Evolutionary conservation across 2,113 vertebrate genomes (phyloP).

Genomic region (Grallaria varia): DNA sequence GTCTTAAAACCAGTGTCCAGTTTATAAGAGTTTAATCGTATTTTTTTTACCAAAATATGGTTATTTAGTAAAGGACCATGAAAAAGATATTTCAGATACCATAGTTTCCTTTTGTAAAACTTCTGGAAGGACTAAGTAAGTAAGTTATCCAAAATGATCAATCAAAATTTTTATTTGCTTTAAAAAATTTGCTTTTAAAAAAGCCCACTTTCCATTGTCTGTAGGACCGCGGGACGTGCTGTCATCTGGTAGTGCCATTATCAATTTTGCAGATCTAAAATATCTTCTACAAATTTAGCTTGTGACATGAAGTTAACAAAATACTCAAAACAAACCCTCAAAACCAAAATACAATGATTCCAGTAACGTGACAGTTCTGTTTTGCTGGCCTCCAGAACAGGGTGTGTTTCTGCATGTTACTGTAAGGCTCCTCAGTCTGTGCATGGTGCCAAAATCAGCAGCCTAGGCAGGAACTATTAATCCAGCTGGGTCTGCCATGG

Average conservation of each 20-base stretch:
- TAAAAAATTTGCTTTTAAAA: neutral
- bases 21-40: neutral
- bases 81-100: neutral
- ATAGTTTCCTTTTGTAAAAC: neutral
- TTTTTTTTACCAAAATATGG: neutral
- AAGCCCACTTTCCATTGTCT: neutral
- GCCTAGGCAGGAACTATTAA: neutral
- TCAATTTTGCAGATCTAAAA: neutral
- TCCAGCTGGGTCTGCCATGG: neutral
- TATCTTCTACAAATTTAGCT: neutral
- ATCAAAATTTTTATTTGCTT: neutral
- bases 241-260: neutral
- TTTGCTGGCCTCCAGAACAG: neutral
- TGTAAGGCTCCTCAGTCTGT: neutral
- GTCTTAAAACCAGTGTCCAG: neutral
- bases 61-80: neutral
- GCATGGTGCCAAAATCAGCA: neutral
- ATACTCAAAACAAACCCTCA: neutral
- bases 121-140: neutral
- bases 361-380: neutral
- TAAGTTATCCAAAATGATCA: neutral
- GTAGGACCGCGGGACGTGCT: neutral
- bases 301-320: neutral
- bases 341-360: neutral
- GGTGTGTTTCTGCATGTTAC: neutral